Base-by-base conservation (phyloP, 2,888 invertebrate genomes). In the Ennomos fuscantarius region DNA sequence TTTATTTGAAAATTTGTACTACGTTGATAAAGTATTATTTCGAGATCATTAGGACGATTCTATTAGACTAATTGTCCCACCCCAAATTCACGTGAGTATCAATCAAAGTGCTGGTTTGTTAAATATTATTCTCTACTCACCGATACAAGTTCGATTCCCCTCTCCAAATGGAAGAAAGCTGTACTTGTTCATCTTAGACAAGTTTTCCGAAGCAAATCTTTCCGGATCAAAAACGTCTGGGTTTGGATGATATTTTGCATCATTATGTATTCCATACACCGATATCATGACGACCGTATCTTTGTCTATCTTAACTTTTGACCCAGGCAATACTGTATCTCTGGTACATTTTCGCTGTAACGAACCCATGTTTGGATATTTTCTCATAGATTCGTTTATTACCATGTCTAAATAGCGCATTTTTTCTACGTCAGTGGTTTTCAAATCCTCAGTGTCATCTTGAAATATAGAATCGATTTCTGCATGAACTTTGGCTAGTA, bases 121-220 rank as follows among this genome's bases (percentile, higher is more conserved):
- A 8, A 24, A 40, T 52, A 37, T 13, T 24, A 24, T 24, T 24
- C 24, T 35, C 42, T 52, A 73, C 83, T 82, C 73, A 93, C 93
- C 93, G 45, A 93, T 81, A 66, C 93, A 93, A 64, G 84, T 83
- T 33, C 93, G 79, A 42, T 91, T 89, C 40, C 93, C 93, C 68
- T 88, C 92, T 9, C 93, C 93, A 73, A 93, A 93, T 8, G 93
- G 89, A 57, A 93, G 66, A 68, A 82, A 93, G 13, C 80, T 79
- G 63, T 75, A 90, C 39, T 85, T 86, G 1, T 74, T 65, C 36
- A 76, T 68, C 13, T 77, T 70, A 1, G 60, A 49, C 34, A 58
- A 35, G 49, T 80, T 81, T 44, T 78, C 68, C 12, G 75, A 52
- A 34, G 77, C 69, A 77, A 93, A 93, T 62, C 93, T 79, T 36